A percentile compares a stretch with the other conserved stretches of the same genome.
phyloP scores from a whole-genome alignment of 2,113 vertebrate genomes.

The Prochilodus magdalenae region DNA sequence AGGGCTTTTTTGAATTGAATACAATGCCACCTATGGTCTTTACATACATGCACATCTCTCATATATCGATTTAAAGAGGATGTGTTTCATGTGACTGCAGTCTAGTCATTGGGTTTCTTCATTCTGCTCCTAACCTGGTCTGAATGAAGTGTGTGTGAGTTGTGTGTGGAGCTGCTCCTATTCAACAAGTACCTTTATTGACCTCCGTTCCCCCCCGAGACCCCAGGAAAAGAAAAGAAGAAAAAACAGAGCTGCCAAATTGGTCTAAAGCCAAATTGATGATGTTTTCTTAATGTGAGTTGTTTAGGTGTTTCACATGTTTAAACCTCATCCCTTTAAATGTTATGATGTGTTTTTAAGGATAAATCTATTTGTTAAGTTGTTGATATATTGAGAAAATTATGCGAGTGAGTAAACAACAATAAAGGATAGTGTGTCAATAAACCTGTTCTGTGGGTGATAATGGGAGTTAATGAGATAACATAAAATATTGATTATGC shows the following conservation, averaged over 20 bases:
- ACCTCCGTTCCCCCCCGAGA: conserved; percentile 32
- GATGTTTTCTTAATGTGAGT: conserved; percentile 64
- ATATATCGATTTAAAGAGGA: neutral
- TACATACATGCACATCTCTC: conserved; percentile 5
- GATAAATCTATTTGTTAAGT: conserved; percentile 70
- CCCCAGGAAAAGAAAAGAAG: neutral
- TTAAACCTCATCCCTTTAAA: conserved; percentile 67
- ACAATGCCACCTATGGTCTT: neutral
- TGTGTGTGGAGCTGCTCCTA: conserved; percentile 57
- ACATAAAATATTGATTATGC: too few species aligned
- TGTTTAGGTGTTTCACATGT: conserved; percentile 74
- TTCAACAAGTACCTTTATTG: conserved; percentile 57
- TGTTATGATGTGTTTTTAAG: conserved; percentile 74
- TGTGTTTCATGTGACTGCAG: neutral
- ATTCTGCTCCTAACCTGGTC: neutral
- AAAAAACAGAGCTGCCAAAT: conserved; percentile 72
- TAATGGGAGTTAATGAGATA: neutral
- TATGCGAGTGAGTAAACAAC: conserved; percentile 2
- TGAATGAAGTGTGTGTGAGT: conserved; percentile 56
- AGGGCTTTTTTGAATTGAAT: neutral
- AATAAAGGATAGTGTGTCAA: conserved; percentile 17
- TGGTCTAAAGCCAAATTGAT: conserved; percentile 67
- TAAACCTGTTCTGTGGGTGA: neutral
- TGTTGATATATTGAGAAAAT: conserved; percentile 69
- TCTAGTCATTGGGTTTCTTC: neutral